Evolutionary conservation across 2,797 vertebrate genomes (phyloP).

Genomic region (Chrysocyon brachyurus): DNA sequence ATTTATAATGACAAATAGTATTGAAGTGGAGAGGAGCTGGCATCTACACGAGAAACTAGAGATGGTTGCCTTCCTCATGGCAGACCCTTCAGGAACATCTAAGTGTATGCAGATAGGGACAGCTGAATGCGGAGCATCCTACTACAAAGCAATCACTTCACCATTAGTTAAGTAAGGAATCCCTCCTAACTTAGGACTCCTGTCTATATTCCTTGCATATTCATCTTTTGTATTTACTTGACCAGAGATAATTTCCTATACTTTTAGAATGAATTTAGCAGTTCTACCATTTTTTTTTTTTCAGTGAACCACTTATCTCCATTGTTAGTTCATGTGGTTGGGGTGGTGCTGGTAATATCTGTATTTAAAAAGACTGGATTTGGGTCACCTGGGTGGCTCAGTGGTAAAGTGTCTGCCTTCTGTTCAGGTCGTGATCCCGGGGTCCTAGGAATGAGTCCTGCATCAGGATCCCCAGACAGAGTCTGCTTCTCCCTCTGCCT

Average conservation of each 20-base stretch:
- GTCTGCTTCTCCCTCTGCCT: too few relatives aligned
- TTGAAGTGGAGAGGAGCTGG: not conserved
- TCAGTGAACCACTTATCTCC: not conserved
- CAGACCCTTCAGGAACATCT: not conserved
- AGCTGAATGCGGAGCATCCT: not conserved
- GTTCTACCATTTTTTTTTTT: not conserved
- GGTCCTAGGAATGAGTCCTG: too few relatives aligned
- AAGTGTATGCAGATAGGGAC: not conserved
- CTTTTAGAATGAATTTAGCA: not conserved
- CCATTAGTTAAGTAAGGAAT: not conserved
- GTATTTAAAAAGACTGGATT: not conserved
- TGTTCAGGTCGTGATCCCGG: too few relatives aligned
- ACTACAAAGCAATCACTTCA: not conserved
- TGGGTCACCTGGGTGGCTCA: too few relatives aligned
- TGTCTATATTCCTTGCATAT: not conserved
- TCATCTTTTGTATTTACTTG: not conserved
- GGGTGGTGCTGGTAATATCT: not conserved
- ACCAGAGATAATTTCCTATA: not conserved
- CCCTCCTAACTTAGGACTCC: not conserved
- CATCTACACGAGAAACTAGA: not conserved
- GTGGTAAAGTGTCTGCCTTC: too few relatives aligned
- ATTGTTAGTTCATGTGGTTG: not conserved
- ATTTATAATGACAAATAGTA: conserved; percentile 7
- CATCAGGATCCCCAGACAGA: too few relatives aligned
- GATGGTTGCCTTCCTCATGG: not conserved